Conservation (phyloP, 2,113 vertebrate genomes). For the Rhabdomys dilectus region DNA sequence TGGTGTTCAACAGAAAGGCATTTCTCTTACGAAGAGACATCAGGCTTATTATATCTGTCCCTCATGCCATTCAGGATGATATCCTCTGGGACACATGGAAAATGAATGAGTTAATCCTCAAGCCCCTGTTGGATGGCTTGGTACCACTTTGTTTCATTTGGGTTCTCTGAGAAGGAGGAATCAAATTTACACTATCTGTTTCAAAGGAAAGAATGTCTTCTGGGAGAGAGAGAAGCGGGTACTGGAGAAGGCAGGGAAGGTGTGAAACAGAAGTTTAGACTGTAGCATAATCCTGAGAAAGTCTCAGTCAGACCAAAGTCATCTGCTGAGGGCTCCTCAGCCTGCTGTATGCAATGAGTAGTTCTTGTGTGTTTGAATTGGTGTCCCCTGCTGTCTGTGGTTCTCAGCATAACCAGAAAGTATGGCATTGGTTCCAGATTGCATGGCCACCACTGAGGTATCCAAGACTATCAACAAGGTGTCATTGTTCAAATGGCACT, state of each 20-base stretch:
- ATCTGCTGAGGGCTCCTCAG: not conserved
- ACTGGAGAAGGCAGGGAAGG: not conserved
- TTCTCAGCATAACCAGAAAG: not conserved
- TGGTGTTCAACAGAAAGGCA: not conserved
- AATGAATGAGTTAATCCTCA: not conserved
- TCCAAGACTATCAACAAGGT: not conserved
- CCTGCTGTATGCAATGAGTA: not conserved
- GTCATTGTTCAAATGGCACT: not conserved
- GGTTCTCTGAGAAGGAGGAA: not conserved
- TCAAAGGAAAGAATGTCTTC: no score
- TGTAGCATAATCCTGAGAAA: not conserved
- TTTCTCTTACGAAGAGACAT: no score
- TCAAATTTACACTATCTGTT: not conserved
- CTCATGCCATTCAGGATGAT: no score
- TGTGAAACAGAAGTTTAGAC: not conserved
- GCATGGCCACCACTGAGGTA: not conserved
- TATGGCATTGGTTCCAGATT: not conserved
- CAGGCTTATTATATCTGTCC: not conserved
- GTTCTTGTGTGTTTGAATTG: not conserved
- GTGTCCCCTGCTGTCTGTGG: rapidly evolving
- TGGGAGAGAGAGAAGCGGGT: not conserved
- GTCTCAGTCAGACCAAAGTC: not conserved
- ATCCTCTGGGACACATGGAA: not conserved
- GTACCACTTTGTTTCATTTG: not conserved
- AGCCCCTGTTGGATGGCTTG: not conserved